These are phyloP conservation scores for Epizoanthus ramosus DNA, from an alignment of 92 coral and sea anemone species.

Conservation along the genomic window DNA sequence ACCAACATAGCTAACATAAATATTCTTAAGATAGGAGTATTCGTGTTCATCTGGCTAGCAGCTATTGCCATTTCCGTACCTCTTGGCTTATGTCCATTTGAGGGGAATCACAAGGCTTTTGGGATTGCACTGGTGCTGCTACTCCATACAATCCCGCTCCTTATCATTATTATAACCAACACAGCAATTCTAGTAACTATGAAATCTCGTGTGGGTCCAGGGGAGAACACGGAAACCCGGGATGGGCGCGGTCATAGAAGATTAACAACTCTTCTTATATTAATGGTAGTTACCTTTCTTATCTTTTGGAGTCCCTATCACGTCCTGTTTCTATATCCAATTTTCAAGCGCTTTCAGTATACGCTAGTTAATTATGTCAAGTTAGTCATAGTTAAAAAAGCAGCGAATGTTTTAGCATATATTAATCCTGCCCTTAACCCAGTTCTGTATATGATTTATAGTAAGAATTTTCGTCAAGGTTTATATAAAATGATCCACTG, in stretches of 20 bases:
- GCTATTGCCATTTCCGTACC: slow-evolving; percentile 52
- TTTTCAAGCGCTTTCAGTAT: background rate
- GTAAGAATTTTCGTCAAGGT: slow-evolving; percentile 36
- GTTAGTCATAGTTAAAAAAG: slow-evolving; percentile 31
- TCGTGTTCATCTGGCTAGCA: slow-evolving; percentile 42
- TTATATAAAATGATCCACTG: slow-evolving; percentile 2
- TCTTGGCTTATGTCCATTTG: slow-evolving; percentile 39
- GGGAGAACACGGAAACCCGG: slow-evolving; percentile 8
- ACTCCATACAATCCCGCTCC: slow-evolving; percentile 52
- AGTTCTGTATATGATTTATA: slow-evolving; percentile 10
- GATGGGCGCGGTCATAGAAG: slow-evolving; percentile 14
- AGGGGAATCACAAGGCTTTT: slow-evolving; percentile 31
- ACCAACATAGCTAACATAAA: slow-evolving; percentile 23
- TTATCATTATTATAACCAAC: slow-evolving; percentile 29
- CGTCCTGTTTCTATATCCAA: slow-evolving; percentile 18
- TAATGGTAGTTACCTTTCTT: slow-evolving; percentile 29
- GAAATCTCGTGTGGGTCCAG: slow-evolving; percentile 53
- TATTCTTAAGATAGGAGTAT: slow-evolving; percentile 38
- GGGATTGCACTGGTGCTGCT: slow-evolving; percentile 32
- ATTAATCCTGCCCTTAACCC: slow-evolving; percentile 29
- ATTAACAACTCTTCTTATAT: slow-evolving; percentile 36
- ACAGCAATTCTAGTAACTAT: slow-evolving; percentile 35
- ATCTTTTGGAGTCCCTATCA: slow-evolving; percentile 58
- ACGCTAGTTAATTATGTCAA: slow-evolving; percentile 14
- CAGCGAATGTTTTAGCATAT: slow-evolving; percentile 15